Evolutionary conservation across 2,888 invertebrate species (phyloP), one percentile per base, ranked within the genome.

Genomic region (Heliconius hortense): DNA sequence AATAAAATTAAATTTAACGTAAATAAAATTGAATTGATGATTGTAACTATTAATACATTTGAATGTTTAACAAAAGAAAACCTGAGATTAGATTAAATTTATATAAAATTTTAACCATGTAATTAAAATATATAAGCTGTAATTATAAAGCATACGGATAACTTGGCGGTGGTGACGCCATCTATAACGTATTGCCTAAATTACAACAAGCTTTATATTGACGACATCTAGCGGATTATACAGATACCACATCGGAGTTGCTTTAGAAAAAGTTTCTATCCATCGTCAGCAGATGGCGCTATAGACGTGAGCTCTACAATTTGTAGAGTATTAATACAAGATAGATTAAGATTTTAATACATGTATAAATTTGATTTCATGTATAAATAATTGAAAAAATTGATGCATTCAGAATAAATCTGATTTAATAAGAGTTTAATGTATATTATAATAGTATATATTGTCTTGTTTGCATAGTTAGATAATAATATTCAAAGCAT

Each of bases 251-350:
- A 28, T 73, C 24, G 67, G 35, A 35, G 5, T n/a, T n/a, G n/a
- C 31, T 21, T 48, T 11, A 21, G 21, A 39, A 64, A 67, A 63
- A 64, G 78, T 75, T 62, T 82, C 77, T 78, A 26, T 15, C n/a
- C 28, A 10, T 1, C 8, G 0, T 2, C 67, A 72, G 62, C 81
- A 91, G 92, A 86, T 90, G 92, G 90, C 92, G 90, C 84, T 83
- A 82, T 59, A 79, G 76, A 70, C 59, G 18, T n/a, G 53, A 28
- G 21, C 39, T 35, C 28, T 60, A 60, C 18, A 26, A 26, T 39
- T 71, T 60, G 21, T 71, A 71, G 39, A 70, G 31, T 15, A 28
- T n/a, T 56, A 18, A 28, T 53, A 69, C 13, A 53, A 13, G 11
- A n/a, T 13, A 26, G 24, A 15, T 7, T 43, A 48, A 26, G 0